Evolutionary conservation across 2,797 vertebrate genomes (phyloP), one percentile per base, ranked within the genome.

Genomic region (Acomys russatus): DNA sequence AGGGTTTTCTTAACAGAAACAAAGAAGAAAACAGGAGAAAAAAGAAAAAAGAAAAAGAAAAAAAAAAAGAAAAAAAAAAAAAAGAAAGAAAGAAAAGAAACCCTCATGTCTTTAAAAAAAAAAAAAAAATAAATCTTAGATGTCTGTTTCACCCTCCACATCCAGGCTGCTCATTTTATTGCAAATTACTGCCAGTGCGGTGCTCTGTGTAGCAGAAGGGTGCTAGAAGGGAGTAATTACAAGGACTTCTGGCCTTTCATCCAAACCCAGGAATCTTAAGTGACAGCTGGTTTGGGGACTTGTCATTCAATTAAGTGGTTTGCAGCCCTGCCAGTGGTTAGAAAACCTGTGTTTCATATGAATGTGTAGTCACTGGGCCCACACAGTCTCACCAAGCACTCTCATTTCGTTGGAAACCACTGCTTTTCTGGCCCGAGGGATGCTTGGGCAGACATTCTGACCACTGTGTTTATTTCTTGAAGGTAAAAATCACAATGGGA

Each of bases 271-370:
- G 96, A 97, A 96, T 97, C 91, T 96, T 95, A 96, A 97, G 86
- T 96, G 97, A 97, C 96, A 97, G 96, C 93, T 96, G 96, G 97
- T 95, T 96, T 95, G 95, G 95, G 93, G 73, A 78, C 97, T 96
- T 97, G 94, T 96, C 97, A 96, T 97, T 97, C 94, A 97, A 92
- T 96, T 97, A 96, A 92, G 93, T 7, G 95, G 97, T 96, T 92
- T 97, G 96, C 91, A 92, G 79, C 73, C 22, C 92, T 74, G 93
- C 95, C 96, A 94, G 80, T 97, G 95, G 95, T 96, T 97, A 71
- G 70, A 90, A 97, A 96, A 91, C 82, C 93, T 74, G 73, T 97
- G 96, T 95, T 97, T 93, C 96, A 44, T 66, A 44, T 61, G 94
- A 87, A 71, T 96, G 89, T 95, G 92, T 88, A 91, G 96, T 80